Conservation (phyloP, 2,888 invertebrate genomes). For the Autographa pulchrina region DNA sequence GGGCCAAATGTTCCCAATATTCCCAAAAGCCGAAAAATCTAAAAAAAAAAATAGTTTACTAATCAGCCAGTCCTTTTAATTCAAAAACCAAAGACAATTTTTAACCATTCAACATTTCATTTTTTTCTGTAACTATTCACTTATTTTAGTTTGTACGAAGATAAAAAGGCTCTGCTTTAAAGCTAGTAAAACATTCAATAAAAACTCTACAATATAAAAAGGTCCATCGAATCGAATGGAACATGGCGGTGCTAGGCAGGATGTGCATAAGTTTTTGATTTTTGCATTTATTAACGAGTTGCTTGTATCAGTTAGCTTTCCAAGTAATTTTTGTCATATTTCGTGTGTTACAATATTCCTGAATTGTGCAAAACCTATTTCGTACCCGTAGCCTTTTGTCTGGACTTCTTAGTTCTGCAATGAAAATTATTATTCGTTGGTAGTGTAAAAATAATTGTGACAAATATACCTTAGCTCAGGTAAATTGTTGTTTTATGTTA, state of each 20-base stretch:
- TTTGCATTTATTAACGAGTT: slow-evolving; percentile 79
- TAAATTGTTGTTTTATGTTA: slow-evolving; percentile 77
- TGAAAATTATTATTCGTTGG: slow-evolving; percentile 87
- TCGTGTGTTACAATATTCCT: slow-evolving; percentile 62
- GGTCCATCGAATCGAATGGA: slow-evolving; percentile 75
- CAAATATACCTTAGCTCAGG: slow-evolving; percentile 84
- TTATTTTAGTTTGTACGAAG: neutral
- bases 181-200: neutral
- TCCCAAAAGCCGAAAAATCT: no score
- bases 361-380: slow-evolving; percentile 64
- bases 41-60: no score
- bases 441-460: slow-evolving; percentile 89
- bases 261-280: slow-evolving; percentile 85
- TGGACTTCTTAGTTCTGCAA: slow-evolving; percentile 79
- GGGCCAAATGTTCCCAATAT: no score
- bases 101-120: neutral
- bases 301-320: slow-evolving; percentile 68
- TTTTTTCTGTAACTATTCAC: neutral
- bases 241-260: slow-evolving; percentile 88
- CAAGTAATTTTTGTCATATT: slow-evolving; percentile 64
- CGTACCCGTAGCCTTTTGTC: slow-evolving; percentile 59
- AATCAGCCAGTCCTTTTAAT: neutral
- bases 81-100: neutral
- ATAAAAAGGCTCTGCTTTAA: neutral
- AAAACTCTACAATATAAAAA: slow-evolving; percentile 47